phyloP scores from a whole-genome alignment of 2,113 vertebrate genomes.

The Phyllostomus hastatus region DNA sequence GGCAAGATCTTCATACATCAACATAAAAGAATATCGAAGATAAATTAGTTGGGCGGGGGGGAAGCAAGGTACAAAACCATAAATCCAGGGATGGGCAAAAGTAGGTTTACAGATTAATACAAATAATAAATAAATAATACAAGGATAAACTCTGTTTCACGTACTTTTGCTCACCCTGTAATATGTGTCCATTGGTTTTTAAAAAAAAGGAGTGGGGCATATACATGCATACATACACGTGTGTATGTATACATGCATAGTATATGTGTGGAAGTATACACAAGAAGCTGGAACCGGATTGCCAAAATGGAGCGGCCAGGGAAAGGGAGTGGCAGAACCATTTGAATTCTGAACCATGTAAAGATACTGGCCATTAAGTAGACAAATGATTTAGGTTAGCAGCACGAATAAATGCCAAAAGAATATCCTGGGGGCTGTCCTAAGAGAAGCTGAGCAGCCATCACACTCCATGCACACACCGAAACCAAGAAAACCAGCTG shows the following conservation, averaged over 20 bases:
- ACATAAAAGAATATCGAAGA: not conserved
- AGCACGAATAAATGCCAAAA: constrained; percentile 30
- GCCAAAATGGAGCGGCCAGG: not conserved
- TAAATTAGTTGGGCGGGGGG: not conserved
- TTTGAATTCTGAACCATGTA: not conserved
- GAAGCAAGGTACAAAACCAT: not conserved
- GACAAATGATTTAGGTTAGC: constrained; percentile 28
- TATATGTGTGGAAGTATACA: not conserved
- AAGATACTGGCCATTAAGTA: not conserved
- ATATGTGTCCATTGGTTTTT: not conserved
- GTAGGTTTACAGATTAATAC: not conserved
- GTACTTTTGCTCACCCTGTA: not conserved
- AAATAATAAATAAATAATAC: not conserved
- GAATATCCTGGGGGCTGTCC: not conserved
- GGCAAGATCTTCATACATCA: not conserved
- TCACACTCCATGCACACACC: not conserved
- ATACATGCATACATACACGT: not conserved
- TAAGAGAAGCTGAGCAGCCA: constrained; percentile 9
- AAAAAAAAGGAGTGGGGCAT: not conserved
- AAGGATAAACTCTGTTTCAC: not conserved
- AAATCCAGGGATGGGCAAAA: not conserved
- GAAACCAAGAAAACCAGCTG: constrained; percentile 32
- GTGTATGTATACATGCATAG: no score
- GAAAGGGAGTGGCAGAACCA: not conserved
- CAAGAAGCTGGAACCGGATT: not conserved